Evolutionary conservation across 2,888 invertebrate species (phyloP).

Genomic region (Cyrtodaria siliqua): DNA sequence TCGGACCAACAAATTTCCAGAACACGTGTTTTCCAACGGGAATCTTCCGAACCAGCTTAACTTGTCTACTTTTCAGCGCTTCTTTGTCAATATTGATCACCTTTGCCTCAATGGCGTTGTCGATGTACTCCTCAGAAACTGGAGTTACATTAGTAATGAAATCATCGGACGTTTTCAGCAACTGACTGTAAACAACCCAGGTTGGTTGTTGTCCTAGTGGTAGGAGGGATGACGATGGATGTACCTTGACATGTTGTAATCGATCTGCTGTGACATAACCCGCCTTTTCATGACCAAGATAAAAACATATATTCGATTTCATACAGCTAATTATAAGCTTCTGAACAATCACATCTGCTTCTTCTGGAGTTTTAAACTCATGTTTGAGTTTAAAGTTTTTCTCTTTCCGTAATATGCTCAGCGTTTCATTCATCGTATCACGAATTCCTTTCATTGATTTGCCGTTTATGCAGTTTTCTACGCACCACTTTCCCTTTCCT

Average conservation of each 20-base stretch:
- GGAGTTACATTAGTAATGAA: slow-evolving; percentile 78
- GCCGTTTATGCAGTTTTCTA: slow-evolving; percentile 82
- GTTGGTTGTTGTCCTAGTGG: slow-evolving; percentile 70
- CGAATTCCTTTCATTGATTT: slow-evolving; percentile 78
- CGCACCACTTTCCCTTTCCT: slow-evolving; percentile 79
- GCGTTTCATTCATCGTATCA: slow-evolving; percentile 74
- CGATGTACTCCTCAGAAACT: slow-evolving; percentile 64
- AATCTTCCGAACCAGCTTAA: slow-evolving; percentile 57
- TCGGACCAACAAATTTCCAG: slow-evolving; percentile 70
- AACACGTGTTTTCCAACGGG: slow-evolving; percentile 68
- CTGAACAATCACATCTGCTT: slow-evolving; percentile 55
- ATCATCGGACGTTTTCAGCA: slow-evolving; percentile 74
- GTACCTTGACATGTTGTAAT: slow-evolving; percentile 71
- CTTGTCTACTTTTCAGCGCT: slow-evolving; percentile 52
- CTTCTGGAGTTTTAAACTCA: slow-evolving; percentile 46
- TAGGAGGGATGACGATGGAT: slow-evolving; percentile 79
- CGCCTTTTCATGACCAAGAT: slow-evolving; percentile 74
- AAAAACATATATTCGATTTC: slow-evolving; percentile 73
- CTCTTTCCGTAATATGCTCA: slow-evolving; percentile 70
- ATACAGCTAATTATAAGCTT: slow-evolving; percentile 74
- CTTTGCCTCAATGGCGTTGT: neutral
- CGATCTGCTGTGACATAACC: slow-evolving; percentile 74
- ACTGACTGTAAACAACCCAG: slow-evolving; percentile 78
- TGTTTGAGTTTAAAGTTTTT: slow-evolving; percentile 48
- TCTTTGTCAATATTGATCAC: slow-evolving; percentile 59